Evolutionary conservation across 1,140 invertebrate genomes (phyloP).

Genomic region (Macrotrachela quadricornifera): DNA sequence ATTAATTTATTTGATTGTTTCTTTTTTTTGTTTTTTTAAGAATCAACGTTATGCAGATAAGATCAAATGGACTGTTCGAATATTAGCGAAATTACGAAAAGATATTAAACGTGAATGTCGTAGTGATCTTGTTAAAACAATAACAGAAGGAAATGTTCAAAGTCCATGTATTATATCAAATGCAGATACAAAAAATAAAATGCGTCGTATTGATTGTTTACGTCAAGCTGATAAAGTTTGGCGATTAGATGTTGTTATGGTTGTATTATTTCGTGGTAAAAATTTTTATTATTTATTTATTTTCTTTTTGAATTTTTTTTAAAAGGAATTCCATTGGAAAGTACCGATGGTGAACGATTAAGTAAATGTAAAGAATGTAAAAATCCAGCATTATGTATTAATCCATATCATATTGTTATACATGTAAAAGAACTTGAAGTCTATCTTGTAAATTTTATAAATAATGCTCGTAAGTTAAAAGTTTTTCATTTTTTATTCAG

Average conservation of each 20-base stretch:
- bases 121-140: constrained; percentile 89
- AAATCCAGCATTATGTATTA: constrained; percentile 87
- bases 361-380: constrained; percentile 90
- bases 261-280: constrained; percentile 58
- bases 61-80: constrained; percentile 94
- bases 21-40: constrained; percentile 19
- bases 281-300: too few relatives aligned
- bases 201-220: constrained; percentile 93
- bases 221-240: constrained; percentile 98
- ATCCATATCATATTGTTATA: constrained; percentile 98
- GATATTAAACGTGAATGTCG: constrained; percentile 52
- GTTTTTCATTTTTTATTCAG: too few relatives aligned
- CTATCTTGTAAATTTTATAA: constrained; percentile 96
- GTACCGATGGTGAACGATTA: constrained; percentile 88
- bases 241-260: constrained; percentile 96
- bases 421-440: constrained; percentile 91
- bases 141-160: constrained; percentile 37
- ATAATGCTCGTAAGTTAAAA: constrained; percentile 34
- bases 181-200: constrained; percentile 98
- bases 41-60: constrained; percentile 93
- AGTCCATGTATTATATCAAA: constrained; percentile 86
- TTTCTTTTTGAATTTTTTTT: too few relatives aligned
- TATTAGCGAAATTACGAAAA: constrained; percentile 87
- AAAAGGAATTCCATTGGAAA: constrained; percentile 72
- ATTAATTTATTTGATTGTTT: too few relatives aligned